Percentiles rank a stretch among this genome's conserved stretches.
Conservation (phyloP, 2,888 invertebrate genomes). For the Ophion costatus region DNA sequence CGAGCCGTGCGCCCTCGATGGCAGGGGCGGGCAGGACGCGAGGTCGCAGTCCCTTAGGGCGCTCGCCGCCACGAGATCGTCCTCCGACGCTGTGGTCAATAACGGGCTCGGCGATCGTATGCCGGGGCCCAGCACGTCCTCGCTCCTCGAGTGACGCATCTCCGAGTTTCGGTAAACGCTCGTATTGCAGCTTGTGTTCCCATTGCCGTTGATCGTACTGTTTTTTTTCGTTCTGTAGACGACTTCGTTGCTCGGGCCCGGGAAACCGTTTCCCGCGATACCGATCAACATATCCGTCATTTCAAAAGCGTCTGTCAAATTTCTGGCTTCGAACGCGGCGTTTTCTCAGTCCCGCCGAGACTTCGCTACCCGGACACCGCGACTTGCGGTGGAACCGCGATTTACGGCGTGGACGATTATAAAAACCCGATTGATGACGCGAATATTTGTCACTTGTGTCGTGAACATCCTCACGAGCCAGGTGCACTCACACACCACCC, state of each 20-base stretch:
- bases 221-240: constrained; percentile 66
- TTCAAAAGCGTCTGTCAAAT: not conserved
- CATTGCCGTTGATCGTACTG: constrained; percentile 2
- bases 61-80: constrained; percentile 79
- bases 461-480: no score
- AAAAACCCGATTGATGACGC: no score
- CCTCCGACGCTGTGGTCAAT: constrained; percentile 78
- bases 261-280: constrained; percentile 69
- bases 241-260: constrained; percentile 68
- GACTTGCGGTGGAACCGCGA: no score
- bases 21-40: constrained; percentile 67
- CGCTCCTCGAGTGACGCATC: constrained; percentile 81
- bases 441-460: no score
- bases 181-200: constrained; percentile 21
- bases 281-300: constrained; percentile 76
- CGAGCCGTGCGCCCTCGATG: constrained; percentile 74
- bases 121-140: constrained; percentile 78
- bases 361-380: not conserved
- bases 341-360: constrained; percentile 24
- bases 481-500: no score
- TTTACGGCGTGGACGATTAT: no score
- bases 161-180: constrained; percentile 77
- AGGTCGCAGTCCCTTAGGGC: constrained; percentile 73
- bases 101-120: constrained; percentile 77
- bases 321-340: not conserved